Base-by-base conservation (phyloP, 2,888 invertebrate species). In the Chouioia cunea region DNA sequence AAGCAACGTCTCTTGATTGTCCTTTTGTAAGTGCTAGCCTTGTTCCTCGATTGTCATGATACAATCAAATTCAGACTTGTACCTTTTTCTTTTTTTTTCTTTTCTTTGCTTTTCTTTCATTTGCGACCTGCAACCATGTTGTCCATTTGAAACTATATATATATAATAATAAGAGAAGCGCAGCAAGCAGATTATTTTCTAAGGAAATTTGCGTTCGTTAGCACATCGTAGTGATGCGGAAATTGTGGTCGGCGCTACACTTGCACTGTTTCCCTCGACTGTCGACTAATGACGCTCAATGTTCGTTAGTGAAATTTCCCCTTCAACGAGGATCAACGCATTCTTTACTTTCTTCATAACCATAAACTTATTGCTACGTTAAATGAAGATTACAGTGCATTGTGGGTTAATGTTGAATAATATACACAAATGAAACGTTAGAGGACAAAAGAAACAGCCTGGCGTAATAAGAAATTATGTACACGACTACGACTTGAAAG, bases 401-500 rank as follows among this genome's bases (percentile, higher is more conserved):
- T 53, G 27, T 16, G 46, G 22, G 27, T 59, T 27, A 69, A 46
- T 52, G 52, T 46, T 70, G 47, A 70, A 27, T 47, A 59, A 53
- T 63, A 22, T 47, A 59, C 59, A 36, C 48, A 1, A 36, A 36
- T 46, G 22, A 22, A 14, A 44, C 16, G 22, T 2, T 8, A 16
- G 48, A 60, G 56, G 47, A 59, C 48, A 60, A 65, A 57, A 27
- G 27, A 27, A 27, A 27, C 2, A 27, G 27, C 60, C 48, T 44
- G 58, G 46, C 60, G 47, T 20, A 62, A 62, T 65, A 65, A 65
- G 58, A 48, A 63, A 64, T 67, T 64, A 68, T 59, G 50, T 68
- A 54, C 59, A 53, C 15, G 71, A 71, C 67, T 59, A 67, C 63
- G 64, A 57, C 43, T 12, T 43, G 62, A 70, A 70, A 63, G 60